phyloP scores from a whole-genome alignment of 2,113 vertebrate species.

The Deroptyus accipitrinus region DNA sequence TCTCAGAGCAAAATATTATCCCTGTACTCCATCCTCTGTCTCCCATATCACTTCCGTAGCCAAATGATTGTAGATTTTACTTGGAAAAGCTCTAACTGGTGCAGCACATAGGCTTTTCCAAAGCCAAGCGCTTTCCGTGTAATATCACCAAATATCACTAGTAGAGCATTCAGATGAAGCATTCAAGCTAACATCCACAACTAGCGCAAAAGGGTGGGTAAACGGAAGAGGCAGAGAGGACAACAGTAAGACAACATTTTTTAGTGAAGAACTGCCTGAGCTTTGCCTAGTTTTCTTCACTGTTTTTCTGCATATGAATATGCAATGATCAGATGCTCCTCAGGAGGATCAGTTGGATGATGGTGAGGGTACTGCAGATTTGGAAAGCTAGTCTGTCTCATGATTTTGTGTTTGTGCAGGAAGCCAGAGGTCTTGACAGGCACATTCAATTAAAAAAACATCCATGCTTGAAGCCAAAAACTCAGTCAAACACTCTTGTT shows the following conservation, averaged over 20 bases:
- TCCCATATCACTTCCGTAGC: accelerated
- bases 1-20: neutral
- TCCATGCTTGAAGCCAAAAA: neutral
- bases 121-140: neutral
- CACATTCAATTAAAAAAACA: neutral
- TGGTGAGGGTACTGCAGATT: neutral
- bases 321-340: accelerated
- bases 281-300: neutral
- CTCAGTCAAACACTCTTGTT: neutral
- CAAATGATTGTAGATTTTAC: neutral
- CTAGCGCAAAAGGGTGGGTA: neutral
- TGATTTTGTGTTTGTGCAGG: neutral
- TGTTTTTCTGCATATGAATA: neutral
- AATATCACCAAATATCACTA: neutral
- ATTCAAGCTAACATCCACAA: neutral
- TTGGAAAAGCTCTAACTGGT: neutral
- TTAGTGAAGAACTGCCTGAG: neutral
- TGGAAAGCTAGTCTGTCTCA: neutral
- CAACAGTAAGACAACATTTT: neutral
- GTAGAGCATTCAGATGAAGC: neutral
- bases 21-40: neutral
- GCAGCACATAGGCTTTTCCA: neutral
- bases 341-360: neutral
- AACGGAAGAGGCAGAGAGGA: neutral
- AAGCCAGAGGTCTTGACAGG: neutral